Evolutionary conservation across 2,888 invertebrate genomes (phyloP).

Genomic region (Oligia latruncula): DNA sequence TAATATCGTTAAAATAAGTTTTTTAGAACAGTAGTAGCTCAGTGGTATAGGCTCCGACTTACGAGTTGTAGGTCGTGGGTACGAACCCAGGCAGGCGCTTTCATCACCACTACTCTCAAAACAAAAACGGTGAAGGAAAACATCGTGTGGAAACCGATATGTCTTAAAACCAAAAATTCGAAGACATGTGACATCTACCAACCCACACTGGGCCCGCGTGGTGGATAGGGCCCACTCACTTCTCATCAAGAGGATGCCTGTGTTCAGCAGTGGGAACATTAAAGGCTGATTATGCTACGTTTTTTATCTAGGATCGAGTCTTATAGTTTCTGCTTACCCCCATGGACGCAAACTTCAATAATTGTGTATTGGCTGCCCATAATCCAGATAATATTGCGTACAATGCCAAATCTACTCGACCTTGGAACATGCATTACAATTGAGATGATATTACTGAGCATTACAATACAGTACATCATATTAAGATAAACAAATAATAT

Average conservation of each 20-base stretch:
- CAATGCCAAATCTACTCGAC: conserved; percentile 38
- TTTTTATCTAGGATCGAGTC: background rate
- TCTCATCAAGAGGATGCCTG: background rate
- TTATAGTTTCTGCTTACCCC: background rate
- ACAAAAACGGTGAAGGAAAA: background rate
- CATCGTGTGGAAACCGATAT: background rate
- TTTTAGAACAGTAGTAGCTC: background rate
- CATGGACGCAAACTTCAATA: background rate
- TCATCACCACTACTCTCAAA: background rate
- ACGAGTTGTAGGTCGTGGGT: background rate
- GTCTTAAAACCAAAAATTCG: background rate
- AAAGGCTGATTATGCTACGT: background rate
- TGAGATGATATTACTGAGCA: conserved; percentile 19
- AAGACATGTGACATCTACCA: background rate
- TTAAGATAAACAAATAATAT: background rate
- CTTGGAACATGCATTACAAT: conserved; percentile 45
- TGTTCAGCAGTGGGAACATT: background rate
- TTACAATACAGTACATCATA: conserved; percentile 1
- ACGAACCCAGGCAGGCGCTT: background rate
- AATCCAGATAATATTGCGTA: background rate
- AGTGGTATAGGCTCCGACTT: background rate
- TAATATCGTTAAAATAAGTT: background rate
- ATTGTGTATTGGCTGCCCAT: background rate
- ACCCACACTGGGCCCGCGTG: background rate
- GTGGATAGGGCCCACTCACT: background rate